Percentiles rank a stretch among this genome's conserved stretches.
Evolutionary conservation across 2,797 vertebrate species (phyloP).

Genomic region (Salarias fasciatus): DNA sequence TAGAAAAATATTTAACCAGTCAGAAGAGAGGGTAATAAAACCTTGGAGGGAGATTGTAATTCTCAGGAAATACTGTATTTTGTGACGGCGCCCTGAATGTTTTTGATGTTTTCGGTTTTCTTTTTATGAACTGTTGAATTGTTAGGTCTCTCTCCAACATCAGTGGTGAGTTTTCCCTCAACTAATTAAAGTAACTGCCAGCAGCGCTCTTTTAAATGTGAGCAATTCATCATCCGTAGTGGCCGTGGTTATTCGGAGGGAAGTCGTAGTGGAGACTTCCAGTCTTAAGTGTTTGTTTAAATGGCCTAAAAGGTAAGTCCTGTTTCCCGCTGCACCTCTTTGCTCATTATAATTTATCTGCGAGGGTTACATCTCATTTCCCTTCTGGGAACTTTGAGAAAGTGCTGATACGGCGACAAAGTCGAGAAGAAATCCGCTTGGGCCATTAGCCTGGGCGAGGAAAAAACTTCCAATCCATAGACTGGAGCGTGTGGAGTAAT

Average conservation of each 20-base stretch:
- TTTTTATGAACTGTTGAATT: not conserved
- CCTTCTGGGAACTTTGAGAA: slow-evolving; percentile 39
- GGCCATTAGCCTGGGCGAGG: slow-evolving; percentile 17
- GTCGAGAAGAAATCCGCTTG: slow-evolving; percentile 11
- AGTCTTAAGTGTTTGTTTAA: slow-evolving; percentile 39
- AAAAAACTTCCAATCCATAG: slow-evolving; percentile 16
- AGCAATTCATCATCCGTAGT: slow-evolving; percentile 15
- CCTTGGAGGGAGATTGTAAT: too few species aligned
- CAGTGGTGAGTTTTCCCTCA: not conserved
- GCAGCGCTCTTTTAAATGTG: not conserved
- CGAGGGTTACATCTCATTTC: slow-evolving; percentile 62
- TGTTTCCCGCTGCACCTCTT: slow-evolving; percentile 24
- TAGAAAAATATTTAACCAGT: too few species aligned
- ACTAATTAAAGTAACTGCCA: slow-evolving; percentile 18
- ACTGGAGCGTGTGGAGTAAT: slow-evolving; percentile 12
- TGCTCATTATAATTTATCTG: slow-evolving; percentile 45
- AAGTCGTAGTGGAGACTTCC: slow-evolving; percentile 4
- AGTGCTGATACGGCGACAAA: slow-evolving; percentile 42
- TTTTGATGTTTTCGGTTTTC: not conserved
- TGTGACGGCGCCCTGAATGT: not conserved
- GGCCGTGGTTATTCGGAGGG: slow-evolving; percentile 15
- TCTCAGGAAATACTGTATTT: not conserved
- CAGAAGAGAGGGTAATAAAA: too few species aligned
- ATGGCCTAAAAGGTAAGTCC: slow-evolving; percentile 31
- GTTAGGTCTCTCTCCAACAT: not conserved